Evolutionary conservation across 2,113 vertebrate species (phyloP).

Genomic region (Onychostoma macrolepis): DNA sequence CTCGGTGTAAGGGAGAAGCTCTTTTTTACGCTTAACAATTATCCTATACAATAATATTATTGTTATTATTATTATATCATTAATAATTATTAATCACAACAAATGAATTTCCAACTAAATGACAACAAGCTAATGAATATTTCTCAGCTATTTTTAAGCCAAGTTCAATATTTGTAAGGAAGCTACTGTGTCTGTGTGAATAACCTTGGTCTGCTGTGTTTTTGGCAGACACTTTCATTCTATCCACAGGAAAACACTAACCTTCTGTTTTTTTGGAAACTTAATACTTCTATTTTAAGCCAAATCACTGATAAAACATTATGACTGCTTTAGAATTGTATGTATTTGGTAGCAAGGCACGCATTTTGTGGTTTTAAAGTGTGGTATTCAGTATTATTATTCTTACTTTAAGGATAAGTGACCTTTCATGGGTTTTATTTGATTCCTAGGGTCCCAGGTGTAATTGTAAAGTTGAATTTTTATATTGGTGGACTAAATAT

Average conservation of each 20-base stretch:
- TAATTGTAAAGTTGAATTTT: not conserved
- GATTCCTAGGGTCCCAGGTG: not conserved
- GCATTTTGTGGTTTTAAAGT: not conserved
- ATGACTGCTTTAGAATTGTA: not conserved
- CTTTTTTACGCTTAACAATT: not conserved
- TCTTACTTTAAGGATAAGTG: not conserved
- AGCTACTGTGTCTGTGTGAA: not conserved
- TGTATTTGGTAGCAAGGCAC: not conserved
- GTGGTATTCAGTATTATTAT: not conserved
- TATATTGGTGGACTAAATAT: not conserved
- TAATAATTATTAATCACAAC: not conserved
- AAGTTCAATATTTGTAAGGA: not conserved
- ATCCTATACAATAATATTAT: not conserved
- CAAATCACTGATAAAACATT: not conserved
- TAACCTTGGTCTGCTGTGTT: constrained; percentile 10
- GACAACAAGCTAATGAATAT: not conserved
- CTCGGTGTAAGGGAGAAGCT: not conserved
- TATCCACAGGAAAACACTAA: constrained; percentile 23
- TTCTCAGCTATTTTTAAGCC: not conserved
- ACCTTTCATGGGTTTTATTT: not conserved
- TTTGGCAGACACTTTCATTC: constrained; percentile 14
- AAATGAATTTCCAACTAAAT: not conserved
- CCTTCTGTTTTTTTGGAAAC: not conserved
- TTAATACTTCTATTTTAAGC: not conserved
- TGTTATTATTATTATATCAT: not conserved